Evolutionary conservation across 2,113 vertebrate genomes (phyloP).

Genomic region (Zosterops lateralis): DNA sequence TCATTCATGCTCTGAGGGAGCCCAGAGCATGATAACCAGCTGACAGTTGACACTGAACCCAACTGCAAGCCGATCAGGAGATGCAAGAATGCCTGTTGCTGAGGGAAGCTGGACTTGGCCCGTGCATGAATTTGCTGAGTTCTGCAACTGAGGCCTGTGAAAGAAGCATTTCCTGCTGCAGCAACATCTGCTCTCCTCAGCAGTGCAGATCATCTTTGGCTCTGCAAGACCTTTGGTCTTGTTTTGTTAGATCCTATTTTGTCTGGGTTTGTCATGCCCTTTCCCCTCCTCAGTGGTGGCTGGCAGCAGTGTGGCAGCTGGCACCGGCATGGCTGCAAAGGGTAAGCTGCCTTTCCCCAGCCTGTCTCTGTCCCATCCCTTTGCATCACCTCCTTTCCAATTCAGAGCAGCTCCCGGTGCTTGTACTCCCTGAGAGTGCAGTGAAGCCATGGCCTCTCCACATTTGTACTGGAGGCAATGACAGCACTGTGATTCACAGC

Average conservation of each 20-base stretch:
- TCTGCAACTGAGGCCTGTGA: rapidly evolving
- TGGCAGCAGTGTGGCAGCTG: not conserved
- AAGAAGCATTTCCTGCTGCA: not conserved
- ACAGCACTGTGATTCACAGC: not conserved
- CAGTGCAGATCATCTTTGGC: not conserved
- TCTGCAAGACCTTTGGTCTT: not conserved
- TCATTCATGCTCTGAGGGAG: not conserved
- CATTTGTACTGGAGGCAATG: rapidly evolving
- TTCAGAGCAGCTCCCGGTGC: rapidly evolving
- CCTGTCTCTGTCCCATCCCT: rapidly evolving
- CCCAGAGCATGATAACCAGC: not conserved
- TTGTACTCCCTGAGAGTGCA: rapidly evolving
- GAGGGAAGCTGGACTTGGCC: not conserved
- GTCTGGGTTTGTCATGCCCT: not conserved
- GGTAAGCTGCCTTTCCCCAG: not conserved
- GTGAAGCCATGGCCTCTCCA: not conserved
- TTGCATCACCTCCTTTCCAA: not conserved
- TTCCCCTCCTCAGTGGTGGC: not conserved
- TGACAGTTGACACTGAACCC: not conserved
- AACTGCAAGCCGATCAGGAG: not conserved
- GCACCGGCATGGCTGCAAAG: not conserved
- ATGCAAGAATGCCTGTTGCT: not conserved
- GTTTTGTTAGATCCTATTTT: not conserved
- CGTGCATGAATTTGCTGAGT: not conserved
- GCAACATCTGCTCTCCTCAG: not conserved